phyloP scores from a whole-genome alignment of 2,113 vertebrate genomes.

The Phoenicopterus ruber region DNA sequence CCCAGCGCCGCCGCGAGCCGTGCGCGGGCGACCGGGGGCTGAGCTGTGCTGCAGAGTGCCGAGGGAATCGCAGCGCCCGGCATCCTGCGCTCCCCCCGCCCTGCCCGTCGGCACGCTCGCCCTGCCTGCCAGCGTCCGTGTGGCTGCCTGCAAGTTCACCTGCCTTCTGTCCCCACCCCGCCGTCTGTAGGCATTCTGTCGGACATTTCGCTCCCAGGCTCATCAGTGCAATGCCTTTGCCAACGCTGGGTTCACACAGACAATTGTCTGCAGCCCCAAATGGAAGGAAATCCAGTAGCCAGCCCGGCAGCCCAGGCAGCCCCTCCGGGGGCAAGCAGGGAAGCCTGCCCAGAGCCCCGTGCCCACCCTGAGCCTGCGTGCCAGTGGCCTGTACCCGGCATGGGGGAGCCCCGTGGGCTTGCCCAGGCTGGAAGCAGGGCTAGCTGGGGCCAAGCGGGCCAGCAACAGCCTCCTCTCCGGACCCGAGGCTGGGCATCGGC shows the following conservation, averaged over 20 bases:
- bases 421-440: not conserved
- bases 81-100: not conserved
- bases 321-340: too few species aligned
- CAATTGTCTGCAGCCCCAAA: not conserved
- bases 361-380: not conserved
- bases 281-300: not conserved
- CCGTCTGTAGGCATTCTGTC: not conserved
- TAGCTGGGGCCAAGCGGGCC: not conserved
- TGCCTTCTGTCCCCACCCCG: not conserved
- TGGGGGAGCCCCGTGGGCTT: not conserved
- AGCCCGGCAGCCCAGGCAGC: not conserved
- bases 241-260: not conserved
- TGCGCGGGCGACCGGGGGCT: fast-evolving
- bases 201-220: not conserved
- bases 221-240: not conserved
- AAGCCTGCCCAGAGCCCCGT: fast-evolving
- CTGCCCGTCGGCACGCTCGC: fast-evolving
- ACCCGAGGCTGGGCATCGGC: not conserved
- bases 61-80: not conserved
- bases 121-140: not conserved
- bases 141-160: not conserved
- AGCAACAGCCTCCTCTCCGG: too few species aligned
- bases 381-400: not conserved
- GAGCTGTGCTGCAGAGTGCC: not conserved
- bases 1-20: fast-evolving